These are phyloP conservation scores for Phoenicopterus ruber DNA, from an alignment of 2,113 vertebrate species.

Conservation along the genomic window DNA sequence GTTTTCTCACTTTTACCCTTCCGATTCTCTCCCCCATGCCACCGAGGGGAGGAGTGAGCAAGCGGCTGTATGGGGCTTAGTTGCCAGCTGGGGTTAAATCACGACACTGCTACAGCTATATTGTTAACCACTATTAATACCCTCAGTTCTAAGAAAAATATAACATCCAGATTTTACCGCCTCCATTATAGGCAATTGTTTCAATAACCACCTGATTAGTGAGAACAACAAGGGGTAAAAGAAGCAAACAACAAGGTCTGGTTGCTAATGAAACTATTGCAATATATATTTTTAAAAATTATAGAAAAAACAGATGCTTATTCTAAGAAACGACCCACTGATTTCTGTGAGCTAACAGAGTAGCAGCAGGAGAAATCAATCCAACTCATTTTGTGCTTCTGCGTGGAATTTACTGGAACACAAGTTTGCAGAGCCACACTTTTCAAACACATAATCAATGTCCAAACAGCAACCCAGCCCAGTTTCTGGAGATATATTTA, in stretches of 20 bases:
- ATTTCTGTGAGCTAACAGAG: background rate
- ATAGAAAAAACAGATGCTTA: background rate
- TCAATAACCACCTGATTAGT: background rate
- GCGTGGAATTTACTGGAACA: background rate
- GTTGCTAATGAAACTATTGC: background rate
- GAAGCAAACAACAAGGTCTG: background rate
- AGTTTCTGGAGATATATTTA: constrained; percentile 42
- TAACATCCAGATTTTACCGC: background rate
- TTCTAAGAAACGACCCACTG: constrained; percentile 4
- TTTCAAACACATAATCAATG: constrained; percentile 49
- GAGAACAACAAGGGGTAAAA: background rate
- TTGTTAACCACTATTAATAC: background rate
- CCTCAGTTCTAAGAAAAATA: background rate
- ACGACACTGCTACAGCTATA: background rate
- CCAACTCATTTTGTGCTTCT: background rate
- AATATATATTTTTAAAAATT: background rate
- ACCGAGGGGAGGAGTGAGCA: too few species aligned
- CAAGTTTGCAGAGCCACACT: constrained; percentile 12
- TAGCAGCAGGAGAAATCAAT: background rate
- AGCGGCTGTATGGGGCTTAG: too few species aligned
- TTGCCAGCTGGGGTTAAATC: too few species aligned
- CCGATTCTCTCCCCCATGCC: too few species aligned
- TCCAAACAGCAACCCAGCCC: constrained; percentile 34
- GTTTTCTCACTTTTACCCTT: too few species aligned
- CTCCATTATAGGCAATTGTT: background rate